Evolutionary conservation across 2,888 invertebrate genomes (phyloP), one percentile per base, ranked within the genome.

Genomic region (Sarcophaga carnaria): DNA sequence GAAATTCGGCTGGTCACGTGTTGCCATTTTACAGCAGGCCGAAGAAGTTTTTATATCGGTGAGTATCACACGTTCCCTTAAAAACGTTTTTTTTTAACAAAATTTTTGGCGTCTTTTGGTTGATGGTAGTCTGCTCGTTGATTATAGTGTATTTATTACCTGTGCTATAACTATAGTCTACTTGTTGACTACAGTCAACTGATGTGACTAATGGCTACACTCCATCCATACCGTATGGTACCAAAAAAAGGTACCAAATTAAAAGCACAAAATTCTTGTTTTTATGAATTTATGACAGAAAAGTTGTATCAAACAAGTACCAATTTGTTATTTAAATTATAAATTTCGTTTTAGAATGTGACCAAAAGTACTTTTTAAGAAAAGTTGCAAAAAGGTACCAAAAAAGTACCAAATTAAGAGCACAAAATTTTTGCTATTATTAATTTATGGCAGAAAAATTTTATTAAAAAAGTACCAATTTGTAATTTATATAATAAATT

Each of bases 11-110:
- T 99, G 99, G 99, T 98, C 97, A 20, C 95, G 98, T 85, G 98
- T 99, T 88, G 99, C 99, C 82, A 99, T 99, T 91, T 94, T 99
- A 88, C 99, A 99, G 93, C 99, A 99, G 93, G 99, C 99, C 10
- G 99, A 99, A 93, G 99, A 99, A 95, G 98, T 99, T 74, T 98
- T 98, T 94, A 97, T 97, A 93, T 97, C 97, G 94, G 97, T 98
- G 93, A 95, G 95, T 91, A 80, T 0, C 22, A 27, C 37, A 2
- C 2, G 37, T 37, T 11, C 10, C 60, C 5, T 60, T 11, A 0
- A 20, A 6, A 45, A 10, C 1, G 6, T n/a, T 60, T 66, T 62
- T 63, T 1, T 49, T 37, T 22, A 69, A n/a, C 8, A n/a, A 22
- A 54, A 70, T 54, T 49, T 49, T 27, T 60, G 63, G 22, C 22